Percentiles rank a stretch among this genome's conserved stretches.
Conservation (phyloP, 2,888 invertebrate genomes). For the Mongoloraphidia duomilia region DNA sequence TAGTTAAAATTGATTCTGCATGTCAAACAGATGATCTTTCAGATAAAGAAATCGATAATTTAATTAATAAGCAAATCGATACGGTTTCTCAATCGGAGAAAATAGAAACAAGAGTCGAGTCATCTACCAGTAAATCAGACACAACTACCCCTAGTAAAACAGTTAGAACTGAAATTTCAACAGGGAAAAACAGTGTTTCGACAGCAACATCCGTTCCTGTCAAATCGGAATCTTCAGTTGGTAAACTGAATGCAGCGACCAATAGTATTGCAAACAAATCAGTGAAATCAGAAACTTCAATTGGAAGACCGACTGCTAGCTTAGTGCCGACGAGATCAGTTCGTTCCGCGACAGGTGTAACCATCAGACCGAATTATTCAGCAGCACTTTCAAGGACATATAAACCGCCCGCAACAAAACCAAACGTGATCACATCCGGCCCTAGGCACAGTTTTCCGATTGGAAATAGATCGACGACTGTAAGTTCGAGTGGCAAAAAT, state of each 20-base stretch:
- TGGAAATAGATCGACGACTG: too few species aligned
- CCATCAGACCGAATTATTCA: constrained; percentile 29
- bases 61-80: too few species aligned
- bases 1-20: constrained; percentile 22
- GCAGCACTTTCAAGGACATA: constrained; percentile 28
- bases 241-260: constrained; percentile 4
- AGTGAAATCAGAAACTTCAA: constrained; percentile 5
- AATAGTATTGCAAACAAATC: neutral
- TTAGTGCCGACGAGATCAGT: too few species aligned
- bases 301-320: neutral
- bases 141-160: constrained; percentile 17
- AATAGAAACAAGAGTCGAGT: too few species aligned
- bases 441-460: too few species aligned
- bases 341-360: constrained; percentile 14
- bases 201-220: too few species aligned
- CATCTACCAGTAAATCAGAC: constrained; percentile 16
- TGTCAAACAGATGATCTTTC: constrained; percentile 18
- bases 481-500: too few species aligned
- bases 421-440: too few species aligned
- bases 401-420: constrained; percentile 11
- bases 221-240: neutral
- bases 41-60: constrained; percentile 15
- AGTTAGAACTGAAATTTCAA: constrained; percentile 16
- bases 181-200: constrained; percentile 2
- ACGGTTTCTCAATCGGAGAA: constrained; percentile 13